Conservation (phyloP, 2,113 vertebrate species). For the Excalfactoria chinensis region DNA sequence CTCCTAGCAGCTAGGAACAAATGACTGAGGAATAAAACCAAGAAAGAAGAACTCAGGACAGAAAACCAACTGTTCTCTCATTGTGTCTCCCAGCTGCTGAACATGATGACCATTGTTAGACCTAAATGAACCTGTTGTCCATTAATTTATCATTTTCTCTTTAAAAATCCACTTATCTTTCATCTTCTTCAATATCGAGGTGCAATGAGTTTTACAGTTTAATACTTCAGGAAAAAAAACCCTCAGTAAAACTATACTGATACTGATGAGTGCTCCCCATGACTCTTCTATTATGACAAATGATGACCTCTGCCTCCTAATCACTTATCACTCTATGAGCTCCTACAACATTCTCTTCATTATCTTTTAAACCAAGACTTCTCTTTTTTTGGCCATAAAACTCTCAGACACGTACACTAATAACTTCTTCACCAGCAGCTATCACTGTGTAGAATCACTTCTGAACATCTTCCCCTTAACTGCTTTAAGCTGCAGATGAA, state of each 20-base stretch:
- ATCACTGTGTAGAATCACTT: neutral
- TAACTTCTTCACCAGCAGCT: conserved; percentile 3
- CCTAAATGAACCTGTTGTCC: neutral
- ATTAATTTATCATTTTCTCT: neutral
- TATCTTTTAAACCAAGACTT: neutral
- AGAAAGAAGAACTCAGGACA: neutral
- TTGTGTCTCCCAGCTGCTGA: neutral
- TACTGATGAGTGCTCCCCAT: neutral
- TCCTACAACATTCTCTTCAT: neutral
- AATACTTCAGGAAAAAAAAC: neutral
- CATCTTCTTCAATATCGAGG: neutral
- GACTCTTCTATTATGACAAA: neutral
- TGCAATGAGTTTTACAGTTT: neutral
- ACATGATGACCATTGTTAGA: neutral
- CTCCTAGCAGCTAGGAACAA: neutral
- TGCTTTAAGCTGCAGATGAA: neutral
- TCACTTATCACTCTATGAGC: neutral
- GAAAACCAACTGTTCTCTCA: neutral
- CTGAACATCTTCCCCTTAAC: neutral
- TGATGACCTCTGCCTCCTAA: neutral
- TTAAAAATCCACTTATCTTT: neutral
- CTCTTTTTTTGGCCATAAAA: neutral
- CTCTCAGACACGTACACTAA: neutral
- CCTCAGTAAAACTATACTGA: neutral
- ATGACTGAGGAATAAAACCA: neutral